Evolutionary conservation across 2,888 invertebrate species (phyloP).

Genomic region (Callyntrura sp.): DNA sequence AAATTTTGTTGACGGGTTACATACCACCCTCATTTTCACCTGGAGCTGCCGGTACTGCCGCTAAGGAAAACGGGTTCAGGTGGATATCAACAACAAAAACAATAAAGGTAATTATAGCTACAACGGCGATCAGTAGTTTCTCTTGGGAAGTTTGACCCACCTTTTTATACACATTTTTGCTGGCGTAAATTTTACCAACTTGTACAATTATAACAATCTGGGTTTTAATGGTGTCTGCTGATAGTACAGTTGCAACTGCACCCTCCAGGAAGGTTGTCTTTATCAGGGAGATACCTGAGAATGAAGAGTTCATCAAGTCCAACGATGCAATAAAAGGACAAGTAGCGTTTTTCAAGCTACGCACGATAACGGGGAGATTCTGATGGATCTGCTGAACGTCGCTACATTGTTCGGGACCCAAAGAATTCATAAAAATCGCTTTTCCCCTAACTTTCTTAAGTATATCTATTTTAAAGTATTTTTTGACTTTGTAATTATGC

Average conservation of each 20-base stretch:
- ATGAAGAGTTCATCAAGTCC: slow-evolving; percentile 58
- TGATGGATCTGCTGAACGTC: too few species aligned
- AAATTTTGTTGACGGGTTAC: slow-evolving; percentile 47
- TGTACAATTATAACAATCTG: too few species aligned
- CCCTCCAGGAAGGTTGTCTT: too few species aligned
- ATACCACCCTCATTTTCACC: slow-evolving; percentile 72
- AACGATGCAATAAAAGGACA: slow-evolving; percentile 13
- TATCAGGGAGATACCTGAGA: too few species aligned
- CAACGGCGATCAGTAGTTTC: neutral
- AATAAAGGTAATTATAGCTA: neutral
- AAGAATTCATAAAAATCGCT: too few species aligned
- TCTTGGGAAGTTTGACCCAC: neutral
- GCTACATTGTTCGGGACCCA: too few species aligned
- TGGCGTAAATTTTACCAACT: too few species aligned
- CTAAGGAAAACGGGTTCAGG: neutral
- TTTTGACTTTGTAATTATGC: neutral
- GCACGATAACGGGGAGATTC: neutral
- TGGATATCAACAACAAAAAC: neutral
- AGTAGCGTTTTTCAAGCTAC: neutral
- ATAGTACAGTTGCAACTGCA: too few species aligned
- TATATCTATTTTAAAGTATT: neutral
- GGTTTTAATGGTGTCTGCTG: too few species aligned
- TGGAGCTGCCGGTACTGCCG: slow-evolving; percentile 14
- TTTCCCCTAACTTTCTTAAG: neutral
- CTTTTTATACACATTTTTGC: too few species aligned